Evolutionary conservation across 2,113 vertebrate genomes (phyloP).

Genomic region (Marmota monax): DNA sequence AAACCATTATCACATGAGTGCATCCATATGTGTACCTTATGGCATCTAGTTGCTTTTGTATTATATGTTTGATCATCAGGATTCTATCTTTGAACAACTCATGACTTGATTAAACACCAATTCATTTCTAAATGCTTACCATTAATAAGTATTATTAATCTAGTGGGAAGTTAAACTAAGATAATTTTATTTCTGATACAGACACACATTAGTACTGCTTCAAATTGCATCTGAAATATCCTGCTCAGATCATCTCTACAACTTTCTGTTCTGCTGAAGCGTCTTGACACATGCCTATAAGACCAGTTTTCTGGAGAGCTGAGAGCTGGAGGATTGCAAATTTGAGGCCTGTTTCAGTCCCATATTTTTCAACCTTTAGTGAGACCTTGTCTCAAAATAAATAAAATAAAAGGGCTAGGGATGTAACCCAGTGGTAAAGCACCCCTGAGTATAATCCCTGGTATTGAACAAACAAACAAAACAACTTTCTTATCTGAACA

Average conservation of each 20-base stretch:
- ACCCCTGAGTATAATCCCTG: too few relatives aligned
- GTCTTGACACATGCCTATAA: too few relatives aligned
- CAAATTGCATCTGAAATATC: not conserved
- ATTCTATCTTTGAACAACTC: not conserved
- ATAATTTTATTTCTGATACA: not conserved
- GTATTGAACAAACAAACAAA: too few relatives aligned
- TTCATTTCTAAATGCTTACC: not conserved
- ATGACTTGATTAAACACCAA: not conserved
- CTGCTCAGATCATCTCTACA: not conserved
- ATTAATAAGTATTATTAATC: not conserved
- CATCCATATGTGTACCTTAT: not conserved
- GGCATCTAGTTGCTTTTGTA: not conserved
- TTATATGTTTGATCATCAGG: not conserved
- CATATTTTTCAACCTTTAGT: too few relatives aligned
- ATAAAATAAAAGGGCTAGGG: too few relatives aligned
- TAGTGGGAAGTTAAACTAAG: not conserved
- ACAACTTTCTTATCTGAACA: not conserved
- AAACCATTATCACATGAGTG: not conserved
- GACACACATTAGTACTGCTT: not conserved
- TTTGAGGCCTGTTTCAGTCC: too few relatives aligned
- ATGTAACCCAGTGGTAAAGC: too few relatives aligned
- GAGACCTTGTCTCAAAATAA: too few relatives aligned
- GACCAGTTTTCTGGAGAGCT: too few relatives aligned
- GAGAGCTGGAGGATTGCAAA: too few relatives aligned
- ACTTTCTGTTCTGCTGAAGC: not conserved